These are phyloP conservation scores for Hystrix cristata DNA, from an alignment of 2,113 vertebrate genomes.

Conservation along the genomic window DNA sequence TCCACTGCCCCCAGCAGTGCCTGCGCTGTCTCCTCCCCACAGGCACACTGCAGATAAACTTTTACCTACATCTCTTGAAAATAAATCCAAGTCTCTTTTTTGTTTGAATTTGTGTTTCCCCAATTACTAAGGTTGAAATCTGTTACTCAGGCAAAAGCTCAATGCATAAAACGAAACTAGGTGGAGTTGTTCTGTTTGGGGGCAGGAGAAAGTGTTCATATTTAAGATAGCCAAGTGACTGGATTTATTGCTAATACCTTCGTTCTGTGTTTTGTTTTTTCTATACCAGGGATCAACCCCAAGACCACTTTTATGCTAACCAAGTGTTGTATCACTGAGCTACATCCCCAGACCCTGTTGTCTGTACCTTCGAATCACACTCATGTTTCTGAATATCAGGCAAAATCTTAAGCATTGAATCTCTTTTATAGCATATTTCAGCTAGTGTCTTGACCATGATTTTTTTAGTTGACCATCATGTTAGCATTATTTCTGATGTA, in stretches of 20 bases:
- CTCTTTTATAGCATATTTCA: slow-evolving; percentile 16
- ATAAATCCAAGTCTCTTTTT: background rate
- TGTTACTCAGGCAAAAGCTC: background rate
- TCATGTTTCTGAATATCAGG: background rate
- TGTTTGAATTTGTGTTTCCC: slow-evolving; percentile 6
- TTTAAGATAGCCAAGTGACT: background rate
- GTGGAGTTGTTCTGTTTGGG: background rate
- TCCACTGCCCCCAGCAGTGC: too few species aligned
- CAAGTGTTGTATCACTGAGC: background rate
- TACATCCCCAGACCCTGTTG: background rate
- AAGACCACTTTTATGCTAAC: background rate
- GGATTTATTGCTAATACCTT: background rate
- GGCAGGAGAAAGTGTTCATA: background rate
- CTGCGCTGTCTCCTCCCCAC: background rate
- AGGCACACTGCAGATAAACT: too few species aligned
- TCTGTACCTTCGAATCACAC: background rate
- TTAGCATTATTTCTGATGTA: background rate
- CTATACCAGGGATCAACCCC: background rate
- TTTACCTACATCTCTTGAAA: background rate
- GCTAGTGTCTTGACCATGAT: background rate
- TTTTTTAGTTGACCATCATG: background rate
- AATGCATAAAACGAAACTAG: background rate
- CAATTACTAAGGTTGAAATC: background rate
- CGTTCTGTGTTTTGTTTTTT: background rate
- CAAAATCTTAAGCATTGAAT: slow-evolving; percentile 28